A percentile compares a stretch with the other conserved stretches of the same genome.
Evolutionary conservation across 2,113 vertebrate genomes (phyloP).

Genomic region (Pygoscelis antarcticus): DNA sequence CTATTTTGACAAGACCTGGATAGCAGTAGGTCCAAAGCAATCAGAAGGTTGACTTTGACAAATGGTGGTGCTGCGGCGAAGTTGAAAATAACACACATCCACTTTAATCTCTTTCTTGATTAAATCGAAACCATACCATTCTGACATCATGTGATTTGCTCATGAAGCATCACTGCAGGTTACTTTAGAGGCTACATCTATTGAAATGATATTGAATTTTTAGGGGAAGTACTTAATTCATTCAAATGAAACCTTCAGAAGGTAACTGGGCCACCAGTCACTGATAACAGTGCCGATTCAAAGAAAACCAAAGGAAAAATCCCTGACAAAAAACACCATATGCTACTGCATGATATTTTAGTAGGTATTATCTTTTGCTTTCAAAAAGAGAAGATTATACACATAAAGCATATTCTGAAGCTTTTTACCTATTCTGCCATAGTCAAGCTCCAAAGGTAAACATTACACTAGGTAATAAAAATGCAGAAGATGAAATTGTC

Average conservation of each 20-base stretch:
- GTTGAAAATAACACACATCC: constrained; percentile 99
- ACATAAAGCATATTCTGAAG: constrained; percentile 76
- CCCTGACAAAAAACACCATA: constrained; percentile 65
- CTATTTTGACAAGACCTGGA: constrained; percentile 97
- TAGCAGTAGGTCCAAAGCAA: constrained; percentile 99
- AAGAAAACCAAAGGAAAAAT: constrained; percentile 73
- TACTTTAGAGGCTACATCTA: constrained; percentile 83
- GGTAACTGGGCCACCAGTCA: constrained; percentile 80
- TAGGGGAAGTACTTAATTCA: constrained; percentile 85
- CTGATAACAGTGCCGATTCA: constrained; percentile 69
- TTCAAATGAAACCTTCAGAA: constrained; percentile 84
- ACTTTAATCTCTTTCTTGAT: constrained; percentile 99
- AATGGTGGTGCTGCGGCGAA: constrained; percentile 93
- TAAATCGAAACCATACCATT: constrained; percentile 96
- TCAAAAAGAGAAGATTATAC: constrained; percentile 78
- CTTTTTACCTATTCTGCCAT: constrained; percentile 80
- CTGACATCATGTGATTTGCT: constrained; percentile 94
- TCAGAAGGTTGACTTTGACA: constrained; percentile 99
- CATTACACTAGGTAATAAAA: constrained; percentile 86
- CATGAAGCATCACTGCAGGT: constrained; percentile 89
- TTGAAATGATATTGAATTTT: constrained; percentile 85
- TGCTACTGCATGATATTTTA: constrained; percentile 76
- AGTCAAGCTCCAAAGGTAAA: constrained; percentile 86
- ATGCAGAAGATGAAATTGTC: constrained; percentile 88
- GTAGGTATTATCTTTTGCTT: constrained; percentile 78